Conservation (phyloP, 2,888 invertebrate genomes). For the Oligia latruncula region DNA sequence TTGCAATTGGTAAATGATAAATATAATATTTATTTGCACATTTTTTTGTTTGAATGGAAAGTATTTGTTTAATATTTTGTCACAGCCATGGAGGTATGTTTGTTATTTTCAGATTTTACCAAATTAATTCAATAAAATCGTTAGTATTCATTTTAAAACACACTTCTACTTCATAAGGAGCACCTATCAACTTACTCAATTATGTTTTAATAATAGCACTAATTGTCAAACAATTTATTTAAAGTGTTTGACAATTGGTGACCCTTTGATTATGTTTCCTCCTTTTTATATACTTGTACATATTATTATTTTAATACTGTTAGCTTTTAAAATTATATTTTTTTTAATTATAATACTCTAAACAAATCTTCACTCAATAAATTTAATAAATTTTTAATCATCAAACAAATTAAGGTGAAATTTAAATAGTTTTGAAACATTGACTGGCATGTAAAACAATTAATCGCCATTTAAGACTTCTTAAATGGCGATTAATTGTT, state of each 20-base stretch:
- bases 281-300: too few species aligned
- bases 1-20: background rate
- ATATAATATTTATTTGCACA: background rate
- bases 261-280: too few species aligned
- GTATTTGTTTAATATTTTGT: background rate
- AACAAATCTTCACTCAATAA: background rate
- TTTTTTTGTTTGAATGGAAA: too few species aligned
- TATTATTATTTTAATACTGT: too few species aligned
- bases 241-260: too few species aligned
- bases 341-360: background rate
- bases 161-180: background rate
- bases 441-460: constrained; percentile 64
- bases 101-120: background rate
- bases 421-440: constrained; percentile 54
- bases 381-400: constrained; percentile 24
- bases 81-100: background rate
- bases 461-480: constrained; percentile 52
- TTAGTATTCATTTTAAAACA: background rate
- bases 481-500: too few species aligned
- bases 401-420: constrained; percentile 46
- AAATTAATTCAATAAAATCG: background rate
- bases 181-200: background rate
- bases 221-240: too few species aligned
- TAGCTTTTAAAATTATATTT: too few species aligned
- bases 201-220: background rate